These are phyloP conservation scores for Erpobdella octoculata DNA, from an alignment of 2,888 invertebrate genomes.

Conservation along the genomic window DNA sequence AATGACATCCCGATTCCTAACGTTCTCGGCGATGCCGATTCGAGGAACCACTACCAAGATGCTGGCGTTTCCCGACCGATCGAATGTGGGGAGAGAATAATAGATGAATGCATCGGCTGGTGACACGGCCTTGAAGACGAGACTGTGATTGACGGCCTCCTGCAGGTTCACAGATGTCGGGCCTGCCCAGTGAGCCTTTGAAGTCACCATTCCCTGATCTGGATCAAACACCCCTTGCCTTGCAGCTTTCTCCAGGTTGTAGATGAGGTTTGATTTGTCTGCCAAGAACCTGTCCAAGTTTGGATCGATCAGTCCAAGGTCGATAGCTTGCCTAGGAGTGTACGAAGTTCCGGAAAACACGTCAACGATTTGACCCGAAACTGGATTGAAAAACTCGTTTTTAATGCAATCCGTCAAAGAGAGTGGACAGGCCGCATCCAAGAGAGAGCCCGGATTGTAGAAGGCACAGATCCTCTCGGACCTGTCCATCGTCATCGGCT, in stretches of 20 bases:
- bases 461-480: slow-evolving; percentile 20
- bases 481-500: slow-evolving; percentile 5
- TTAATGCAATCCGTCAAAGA: slow-evolving; percentile 17
- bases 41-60: slow-evolving; percentile 23
- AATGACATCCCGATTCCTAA: not conserved
- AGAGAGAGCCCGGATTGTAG: slow-evolving; percentile 14
- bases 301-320: slow-evolving; percentile 13
- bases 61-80: not conserved
- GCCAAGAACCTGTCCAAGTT: slow-evolving; percentile 20
- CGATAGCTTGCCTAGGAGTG: slow-evolving; percentile 14
- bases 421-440: slow-evolving; percentile 26
- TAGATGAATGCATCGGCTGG: slow-evolving; percentile 15
- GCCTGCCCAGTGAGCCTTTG: too few relatives aligned
- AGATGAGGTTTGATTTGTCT: not conserved
- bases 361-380: not conserved
- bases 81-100: slow-evolving; percentile 17
- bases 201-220: not conserved
- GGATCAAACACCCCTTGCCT: slow-evolving; percentile 2
- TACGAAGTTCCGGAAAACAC: slow-evolving; percentile 9
- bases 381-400: not conserved
- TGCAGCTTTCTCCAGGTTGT: slow-evolving; percentile 6
- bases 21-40: slow-evolving; percentile 16
- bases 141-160: slow-evolving; percentile 1
- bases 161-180: not conserved
- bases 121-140: slow-evolving; percentile 15